Evolutionary conservation across 2,113 vertebrate genomes (phyloP), one percentile per base, ranked within the genome.

Genomic region (Poecilia latipinna): DNA sequence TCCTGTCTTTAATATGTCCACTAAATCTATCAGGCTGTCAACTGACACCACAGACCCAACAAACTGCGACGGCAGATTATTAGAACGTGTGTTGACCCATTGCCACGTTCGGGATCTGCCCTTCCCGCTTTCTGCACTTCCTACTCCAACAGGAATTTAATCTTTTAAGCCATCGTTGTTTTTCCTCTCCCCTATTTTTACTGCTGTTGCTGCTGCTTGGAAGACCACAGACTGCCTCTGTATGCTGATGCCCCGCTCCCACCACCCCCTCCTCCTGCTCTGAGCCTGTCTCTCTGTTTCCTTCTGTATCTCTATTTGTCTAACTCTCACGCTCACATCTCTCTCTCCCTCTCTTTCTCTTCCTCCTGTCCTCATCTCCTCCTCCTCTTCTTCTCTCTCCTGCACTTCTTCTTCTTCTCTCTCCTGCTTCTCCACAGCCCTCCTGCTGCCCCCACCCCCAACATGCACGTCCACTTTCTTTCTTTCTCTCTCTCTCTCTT

Each of bases 101-200:
- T n/a, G 44, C 87, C 78, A 84, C 75, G 37, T 60, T 72, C n/a
- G 3, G 62, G n/a, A 70, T 72, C 78, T 67, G 80, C 80, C 84
- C 72, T 84, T 88, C 89, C 83, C 79, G 88, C 83, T 88, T 61
- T 74, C 84, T 77, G 82, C 81, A 86, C 89, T 91, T 91, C 89
- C 90, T 91, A 83, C 88, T 89, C 82, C 82, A 84, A 80, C 83
- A 92, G 92, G 91, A 92, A 93, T 93, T 90, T 91, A 90, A 92
- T 92, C 93, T 93, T 89, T 91, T 83, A 78, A 93, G 86, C 85
- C 88, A 91, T 93, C 89, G 70, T 91, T 92, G 90, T 91, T 93
- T 94, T 92, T 82, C 83, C 90, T 91, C 83, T 89, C 90, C 88
- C 90, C 85, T 92, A 91, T 92, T 93, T 93, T 92, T 88, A 83